Conservation (phyloP, 2,113 vertebrate species). For the Halichoerus grypus region DNA sequence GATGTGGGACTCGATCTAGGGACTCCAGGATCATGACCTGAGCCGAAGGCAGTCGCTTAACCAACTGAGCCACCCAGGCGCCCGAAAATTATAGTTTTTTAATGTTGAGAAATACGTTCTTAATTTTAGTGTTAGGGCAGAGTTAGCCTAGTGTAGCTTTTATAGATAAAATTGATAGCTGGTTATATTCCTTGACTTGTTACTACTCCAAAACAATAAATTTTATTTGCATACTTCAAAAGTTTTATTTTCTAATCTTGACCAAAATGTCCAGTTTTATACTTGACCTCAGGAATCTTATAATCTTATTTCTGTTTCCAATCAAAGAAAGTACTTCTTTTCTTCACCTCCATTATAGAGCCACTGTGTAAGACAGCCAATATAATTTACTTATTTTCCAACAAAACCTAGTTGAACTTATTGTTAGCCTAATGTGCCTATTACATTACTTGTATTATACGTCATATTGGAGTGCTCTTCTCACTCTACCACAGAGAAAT, state of each 20-base stretch:
- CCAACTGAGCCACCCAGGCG: too few relatives aligned
- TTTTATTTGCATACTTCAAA: background rate
- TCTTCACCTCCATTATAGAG: background rate
- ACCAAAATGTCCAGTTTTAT: background rate
- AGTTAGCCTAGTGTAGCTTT: background rate
- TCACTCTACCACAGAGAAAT: background rate
- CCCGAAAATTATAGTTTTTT: background rate
- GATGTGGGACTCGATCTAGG: too few relatives aligned
- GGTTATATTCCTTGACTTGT: background rate
- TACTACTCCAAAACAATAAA: background rate
- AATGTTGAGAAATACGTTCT: background rate
- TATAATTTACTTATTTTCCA: slow-evolving; percentile 5
- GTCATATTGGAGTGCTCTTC: background rate
- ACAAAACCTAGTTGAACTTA: background rate
- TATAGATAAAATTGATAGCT: slow-evolving; percentile 17
- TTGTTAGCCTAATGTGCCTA: background rate
- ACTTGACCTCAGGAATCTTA: background rate
- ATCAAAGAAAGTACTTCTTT: background rate
- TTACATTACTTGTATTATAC: background rate
- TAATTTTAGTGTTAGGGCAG: background rate
- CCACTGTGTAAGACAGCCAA: background rate
- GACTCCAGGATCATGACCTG: too few relatives aligned
- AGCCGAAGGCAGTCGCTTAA: too few relatives aligned
- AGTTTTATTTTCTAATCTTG: slow-evolving; percentile 33
- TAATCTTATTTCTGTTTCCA: slow-evolving; percentile 1